These are phyloP conservation scores for Hypothenemus hampei DNA, from an alignment of 1,140 invertebrate species.

Conservation along the genomic window DNA sequence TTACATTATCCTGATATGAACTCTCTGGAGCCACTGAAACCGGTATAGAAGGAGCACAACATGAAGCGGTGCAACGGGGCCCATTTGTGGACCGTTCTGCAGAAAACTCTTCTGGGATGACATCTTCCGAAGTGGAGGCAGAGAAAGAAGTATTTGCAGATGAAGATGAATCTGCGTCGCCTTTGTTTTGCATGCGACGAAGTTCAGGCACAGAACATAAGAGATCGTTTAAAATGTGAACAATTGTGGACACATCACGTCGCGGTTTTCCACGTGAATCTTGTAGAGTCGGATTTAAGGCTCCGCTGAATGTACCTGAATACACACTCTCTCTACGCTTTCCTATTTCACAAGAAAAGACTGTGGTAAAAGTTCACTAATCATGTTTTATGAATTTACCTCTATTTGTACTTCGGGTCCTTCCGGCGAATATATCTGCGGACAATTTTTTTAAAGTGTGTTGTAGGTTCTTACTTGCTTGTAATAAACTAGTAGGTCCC, in stretches of 20 bases:
- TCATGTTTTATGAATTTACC: constrained; percentile 1
- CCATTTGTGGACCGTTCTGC: no score
- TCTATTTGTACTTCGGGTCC: constrained; percentile 45
- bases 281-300: constrained; percentile 88
- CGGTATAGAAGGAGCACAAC: no score
- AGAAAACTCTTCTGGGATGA: no score
- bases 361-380: background rate
- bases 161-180: background rate
- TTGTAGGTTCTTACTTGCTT: constrained; percentile 85
- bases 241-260: constrained; percentile 88
- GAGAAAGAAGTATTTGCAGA: background rate
- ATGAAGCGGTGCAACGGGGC: no score
- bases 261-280: constrained; percentile 82
- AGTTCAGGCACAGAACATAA: constrained; percentile 74
- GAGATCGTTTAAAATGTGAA: constrained; percentile 92
- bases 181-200: constrained; percentile 30
- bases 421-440: constrained; percentile 73
- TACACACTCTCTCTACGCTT: constrained; percentile 82
- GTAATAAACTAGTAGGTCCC: constrained; percentile 56
- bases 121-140: no score
- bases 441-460: constrained; percentile 87
- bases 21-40: no score
- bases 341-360: constrained; percentile 20
- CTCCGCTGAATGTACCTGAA: constrained; percentile 79
- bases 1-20: no score